These are phyloP conservation scores for Crossaster papposus DNA, from an alignment of 53 echinoderm and acorn worm genomes.

Conservation along the genomic window DNA sequence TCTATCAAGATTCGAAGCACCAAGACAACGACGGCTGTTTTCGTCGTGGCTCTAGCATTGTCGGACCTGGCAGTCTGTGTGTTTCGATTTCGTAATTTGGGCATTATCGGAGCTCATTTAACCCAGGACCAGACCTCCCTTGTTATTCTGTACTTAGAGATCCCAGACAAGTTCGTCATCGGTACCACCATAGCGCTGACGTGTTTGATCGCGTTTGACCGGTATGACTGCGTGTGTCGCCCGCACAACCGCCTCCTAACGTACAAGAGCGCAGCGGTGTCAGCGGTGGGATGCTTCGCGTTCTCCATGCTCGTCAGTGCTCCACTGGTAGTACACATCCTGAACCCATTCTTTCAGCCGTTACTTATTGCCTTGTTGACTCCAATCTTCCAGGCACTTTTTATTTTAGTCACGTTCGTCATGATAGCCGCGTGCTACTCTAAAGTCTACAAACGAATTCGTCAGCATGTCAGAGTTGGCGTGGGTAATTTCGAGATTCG, in stretches of 20 bases:
- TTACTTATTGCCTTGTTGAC: not conserved
- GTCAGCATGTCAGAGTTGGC: slow-evolving; percentile 39
- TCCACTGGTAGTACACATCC: slow-evolving; percentile 13
- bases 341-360: not conserved
- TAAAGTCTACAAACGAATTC: slow-evolving; percentile 36
- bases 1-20: not conserved
- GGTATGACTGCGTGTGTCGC: slow-evolving; percentile 51
- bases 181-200: slow-evolving; percentile 9
- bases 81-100: slow-evolving; percentile 31
- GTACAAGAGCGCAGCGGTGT: slow-evolving; percentile 14
- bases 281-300: slow-evolving; percentile 44
- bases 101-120: not conserved
- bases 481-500: not conserved
- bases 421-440: slow-evolving; percentile 24
- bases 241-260: slow-evolving; percentile 21
- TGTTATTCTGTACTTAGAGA: slow-evolving; percentile 20
- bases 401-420: not conserved
- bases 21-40: slow-evolving; percentile 7
- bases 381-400: not conserved
- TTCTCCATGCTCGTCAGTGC: not conserved
- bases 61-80: slow-evolving; percentile 34
- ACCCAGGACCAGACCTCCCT: not conserved
- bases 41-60: slow-evolving; percentile 21
- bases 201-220: slow-evolving; percentile 35
- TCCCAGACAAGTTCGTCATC: slow-evolving; percentile 44